These are phyloP conservation scores for Manis pentadactyla DNA, from an alignment of 2,797 vertebrate species.

Conservation along the genomic window DNA sequence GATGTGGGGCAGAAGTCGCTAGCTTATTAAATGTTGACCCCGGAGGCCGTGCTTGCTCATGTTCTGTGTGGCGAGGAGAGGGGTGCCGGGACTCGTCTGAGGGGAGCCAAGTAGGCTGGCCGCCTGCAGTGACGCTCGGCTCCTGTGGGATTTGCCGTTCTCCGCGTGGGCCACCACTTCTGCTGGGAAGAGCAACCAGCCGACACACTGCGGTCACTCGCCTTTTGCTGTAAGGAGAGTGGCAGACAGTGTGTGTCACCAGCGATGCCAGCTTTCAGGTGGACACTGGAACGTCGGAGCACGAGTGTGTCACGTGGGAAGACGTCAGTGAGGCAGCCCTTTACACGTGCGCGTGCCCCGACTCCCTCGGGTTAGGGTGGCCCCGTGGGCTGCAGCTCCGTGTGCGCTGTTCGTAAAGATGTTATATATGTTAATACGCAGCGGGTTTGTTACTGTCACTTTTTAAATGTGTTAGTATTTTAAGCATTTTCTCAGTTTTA, in stretches of 20 bases:
- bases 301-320: rapidly evolving
- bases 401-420: rapidly evolving
- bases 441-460: background rate
- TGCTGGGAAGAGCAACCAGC: rapidly evolving
- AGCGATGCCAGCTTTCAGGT: rapidly evolving
- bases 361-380: background rate
- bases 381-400: background rate
- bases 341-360: rapidly evolving
- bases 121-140: too few species aligned
- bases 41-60: too few species aligned
- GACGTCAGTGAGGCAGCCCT: background rate
- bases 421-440: background rate
- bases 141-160: rapidly evolving
- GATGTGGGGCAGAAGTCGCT: too few species aligned
- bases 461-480: background rate
- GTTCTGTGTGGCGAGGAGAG: too few species aligned
- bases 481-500: background rate
- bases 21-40: too few species aligned
- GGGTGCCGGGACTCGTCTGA: too few species aligned
- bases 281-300: background rate
- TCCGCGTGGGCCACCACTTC: rapidly evolving
- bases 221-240: background rate
- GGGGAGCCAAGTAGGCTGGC: too few species aligned
- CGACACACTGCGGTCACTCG: rapidly evolving
- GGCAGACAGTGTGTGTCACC: too few species aligned